phyloP scores from a whole-genome alignment of 2,888 invertebrate genomes.

The Mongoloraphidia duomilia region DNA sequence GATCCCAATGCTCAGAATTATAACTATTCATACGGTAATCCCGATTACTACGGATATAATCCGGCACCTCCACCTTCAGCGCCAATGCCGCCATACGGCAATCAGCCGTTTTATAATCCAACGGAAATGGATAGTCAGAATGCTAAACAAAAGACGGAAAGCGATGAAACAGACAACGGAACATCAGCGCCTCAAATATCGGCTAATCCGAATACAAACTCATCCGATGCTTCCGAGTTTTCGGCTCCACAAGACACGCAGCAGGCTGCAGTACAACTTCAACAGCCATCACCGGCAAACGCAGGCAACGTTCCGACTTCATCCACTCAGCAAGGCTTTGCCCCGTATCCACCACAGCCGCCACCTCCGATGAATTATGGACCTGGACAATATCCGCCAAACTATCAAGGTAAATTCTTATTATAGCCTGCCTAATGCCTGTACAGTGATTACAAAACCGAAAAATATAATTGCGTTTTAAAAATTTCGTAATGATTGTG shows the following conservation, averaged over 20 bases:
- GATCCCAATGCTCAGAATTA: conserved; percentile 19
- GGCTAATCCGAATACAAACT: not conserved
- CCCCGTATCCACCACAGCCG: conserved; percentile 6
- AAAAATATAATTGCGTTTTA: too few species aligned
- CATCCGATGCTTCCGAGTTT: not conserved
- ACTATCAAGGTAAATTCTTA: conserved; percentile 9
- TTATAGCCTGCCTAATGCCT: not conserved
- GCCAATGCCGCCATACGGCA: conserved; percentile 12
- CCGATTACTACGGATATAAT: conserved; percentile 20
- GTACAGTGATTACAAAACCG: too few species aligned
- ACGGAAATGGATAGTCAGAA: not conserved
- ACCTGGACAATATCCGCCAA: conserved; percentile 9
- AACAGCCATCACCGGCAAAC: not conserved
- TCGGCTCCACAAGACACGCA: not conserved
- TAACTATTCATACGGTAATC: conserved; percentile 24
- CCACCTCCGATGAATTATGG: conserved; percentile 6
- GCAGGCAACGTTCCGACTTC: too few species aligned
- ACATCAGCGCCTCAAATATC: not conserved
- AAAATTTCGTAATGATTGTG: too few species aligned
- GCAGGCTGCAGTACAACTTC: not conserved
- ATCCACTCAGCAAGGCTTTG: not conserved
- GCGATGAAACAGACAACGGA: not conserved
- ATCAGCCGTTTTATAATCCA: not conserved
- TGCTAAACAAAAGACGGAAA: not conserved
- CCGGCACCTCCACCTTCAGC: conserved; percentile 20